A percentile compares a stretch with the other conserved stretches of the same genome.
Evolutionary conservation across 1,140 invertebrate genomes (phyloP).

Genomic region (Sarcophaga bullata): DNA sequence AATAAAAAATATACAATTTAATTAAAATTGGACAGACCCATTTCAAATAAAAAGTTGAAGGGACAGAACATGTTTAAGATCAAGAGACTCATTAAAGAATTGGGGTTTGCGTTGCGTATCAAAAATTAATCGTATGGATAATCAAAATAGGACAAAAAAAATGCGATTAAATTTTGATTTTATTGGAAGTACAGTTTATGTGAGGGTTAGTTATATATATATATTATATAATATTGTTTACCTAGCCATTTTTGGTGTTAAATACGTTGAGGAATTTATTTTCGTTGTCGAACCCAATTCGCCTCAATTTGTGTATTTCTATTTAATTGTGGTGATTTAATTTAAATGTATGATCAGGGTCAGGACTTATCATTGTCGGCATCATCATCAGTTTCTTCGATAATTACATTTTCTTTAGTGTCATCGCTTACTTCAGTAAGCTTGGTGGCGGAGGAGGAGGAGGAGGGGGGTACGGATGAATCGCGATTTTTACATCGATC

Average conservation of each 20-base stretch:
- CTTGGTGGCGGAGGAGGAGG: conserved; percentile 8
- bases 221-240: background rate
- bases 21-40: background rate
- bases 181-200: too few species aligned
- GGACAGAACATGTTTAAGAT: too few species aligned
- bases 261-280: background rate
- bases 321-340: background rate
- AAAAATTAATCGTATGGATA: conserved; percentile 47
- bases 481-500: conserved; percentile 49
- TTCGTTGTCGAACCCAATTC: background rate
- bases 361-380: background rate
- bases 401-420: conserved; percentile 1
- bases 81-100: conserved; percentile 49
- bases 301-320: conserved; percentile 29
- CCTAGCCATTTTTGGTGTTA: conserved; percentile 46
- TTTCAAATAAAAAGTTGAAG: too few species aligned
- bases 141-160: conserved; percentile 34
- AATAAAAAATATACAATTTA: background rate
- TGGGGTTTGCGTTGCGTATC: conserved; percentile 55
- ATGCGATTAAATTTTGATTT: background rate
- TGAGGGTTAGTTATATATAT: too few species aligned
- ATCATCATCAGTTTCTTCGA: background rate
- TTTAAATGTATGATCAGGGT: conserved; percentile 11
- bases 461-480: background rate
- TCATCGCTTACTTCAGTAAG: conserved; percentile 21